These are phyloP conservation scores for Mayetiola destructor DNA, from an alignment of 2,888 invertebrate species.

Conservation along the genomic window DNA sequence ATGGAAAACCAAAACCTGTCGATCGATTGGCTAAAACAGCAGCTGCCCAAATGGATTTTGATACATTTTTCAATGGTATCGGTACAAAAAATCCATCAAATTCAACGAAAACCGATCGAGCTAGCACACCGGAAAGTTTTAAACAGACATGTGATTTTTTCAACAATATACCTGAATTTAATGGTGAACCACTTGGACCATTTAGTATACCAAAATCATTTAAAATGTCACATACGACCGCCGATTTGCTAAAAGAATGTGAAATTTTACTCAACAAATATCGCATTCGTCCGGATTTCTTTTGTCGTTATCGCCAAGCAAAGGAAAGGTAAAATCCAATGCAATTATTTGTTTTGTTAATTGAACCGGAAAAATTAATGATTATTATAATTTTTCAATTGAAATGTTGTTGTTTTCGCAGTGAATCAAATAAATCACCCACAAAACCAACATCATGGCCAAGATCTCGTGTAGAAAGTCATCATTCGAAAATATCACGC, in stretches of 20 bases:
- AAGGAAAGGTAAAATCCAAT: conserved; percentile 24
- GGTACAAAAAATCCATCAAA: neutral
- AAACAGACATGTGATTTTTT: conserved; percentile 28
- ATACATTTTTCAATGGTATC: neutral
- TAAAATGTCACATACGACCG: conserved; percentile 15
- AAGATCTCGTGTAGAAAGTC: conserved; percentile 12
- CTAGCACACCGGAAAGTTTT: conserved; percentile 23
- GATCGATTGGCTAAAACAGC: neutral
- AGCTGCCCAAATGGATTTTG: neutral
- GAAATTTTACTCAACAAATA: conserved; percentile 48
- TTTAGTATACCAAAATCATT: conserved; percentile 17
- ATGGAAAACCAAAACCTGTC: neutral
- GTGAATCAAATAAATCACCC: conserved; percentile 15
- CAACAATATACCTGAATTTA: conserved; percentile 29
- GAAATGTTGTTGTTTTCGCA: neutral
- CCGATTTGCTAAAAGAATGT: conserved; percentile 37
- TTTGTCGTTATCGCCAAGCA: conserved; percentile 50
- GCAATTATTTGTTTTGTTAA: neutral
- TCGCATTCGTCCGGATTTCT: conserved; percentile 60
- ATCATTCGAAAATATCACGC: conserved; percentile 4
- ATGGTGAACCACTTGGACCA: conserved; percentile 24
- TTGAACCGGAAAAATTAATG: neutral
- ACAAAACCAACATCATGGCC: conserved; percentile 17
- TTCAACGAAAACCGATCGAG: conserved; percentile 18
- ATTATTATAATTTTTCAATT: conserved; percentile 15